These are phyloP conservation scores for Herpetotheres cachinnans DNA, from an alignment of 2,113 vertebrate species.

Conservation along the genomic window DNA sequence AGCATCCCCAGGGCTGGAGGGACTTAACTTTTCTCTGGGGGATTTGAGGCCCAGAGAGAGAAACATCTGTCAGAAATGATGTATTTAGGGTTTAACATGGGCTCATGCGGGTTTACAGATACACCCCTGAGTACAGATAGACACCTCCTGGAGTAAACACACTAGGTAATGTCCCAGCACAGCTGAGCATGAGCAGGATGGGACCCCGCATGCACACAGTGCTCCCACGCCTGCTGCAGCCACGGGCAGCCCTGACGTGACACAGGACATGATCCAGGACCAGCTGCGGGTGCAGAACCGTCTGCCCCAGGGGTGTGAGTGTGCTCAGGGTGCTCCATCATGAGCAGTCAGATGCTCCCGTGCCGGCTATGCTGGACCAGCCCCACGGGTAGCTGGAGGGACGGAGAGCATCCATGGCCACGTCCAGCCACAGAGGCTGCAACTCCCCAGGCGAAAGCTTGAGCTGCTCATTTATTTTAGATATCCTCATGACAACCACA, in stretches of 20 bases:
- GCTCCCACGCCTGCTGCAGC: background rate
- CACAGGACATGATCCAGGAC: background rate
- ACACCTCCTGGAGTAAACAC: background rate
- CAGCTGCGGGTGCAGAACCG: accelerated
- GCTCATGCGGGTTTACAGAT: accelerated
- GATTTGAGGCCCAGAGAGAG: background rate
- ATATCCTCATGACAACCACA: background rate
- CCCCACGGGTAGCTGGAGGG: accelerated
- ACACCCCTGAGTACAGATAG: no score
- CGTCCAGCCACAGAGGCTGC: background rate
- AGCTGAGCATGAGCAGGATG: background rate
- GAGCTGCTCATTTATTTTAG: background rate
- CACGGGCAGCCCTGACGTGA: background rate
- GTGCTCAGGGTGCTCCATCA: background rate
- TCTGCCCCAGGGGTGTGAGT: background rate
- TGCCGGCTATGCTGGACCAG: background rate
- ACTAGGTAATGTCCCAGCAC: background rate
- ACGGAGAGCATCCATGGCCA: accelerated
- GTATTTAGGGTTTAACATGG: background rate
- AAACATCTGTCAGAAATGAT: background rate
- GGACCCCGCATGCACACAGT: accelerated
- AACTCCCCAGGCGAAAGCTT: background rate
- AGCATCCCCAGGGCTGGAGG: background rate
- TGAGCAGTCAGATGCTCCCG: accelerated
- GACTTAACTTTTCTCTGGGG: background rate